These are phyloP conservation scores for Athalia rosae DNA, from an alignment of 2,888 invertebrate species.

Conservation along the genomic window DNA sequence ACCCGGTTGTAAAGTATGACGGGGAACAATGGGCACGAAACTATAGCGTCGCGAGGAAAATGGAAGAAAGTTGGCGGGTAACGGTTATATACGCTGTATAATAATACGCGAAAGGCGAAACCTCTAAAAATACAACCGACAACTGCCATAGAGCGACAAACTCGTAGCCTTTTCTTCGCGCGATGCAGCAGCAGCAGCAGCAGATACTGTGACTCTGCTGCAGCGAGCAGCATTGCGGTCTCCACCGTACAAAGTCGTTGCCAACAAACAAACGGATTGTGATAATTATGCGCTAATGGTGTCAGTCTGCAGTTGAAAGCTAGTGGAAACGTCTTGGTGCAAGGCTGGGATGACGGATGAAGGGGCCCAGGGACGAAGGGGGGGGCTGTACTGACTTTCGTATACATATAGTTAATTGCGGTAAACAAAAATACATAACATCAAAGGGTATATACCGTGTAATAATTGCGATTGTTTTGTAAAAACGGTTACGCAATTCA, in stretches of 20 bases:
- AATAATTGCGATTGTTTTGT: slow-evolving; percentile 1
- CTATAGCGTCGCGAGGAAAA: too few relatives aligned
- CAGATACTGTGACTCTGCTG: neutral
- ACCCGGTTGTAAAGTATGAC: too few relatives aligned
- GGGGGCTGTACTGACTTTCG: slow-evolving; percentile 8
- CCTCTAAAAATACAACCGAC: too few relatives aligned
- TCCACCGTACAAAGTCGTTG: slow-evolving; percentile 47
- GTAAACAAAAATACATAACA: slow-evolving; percentile 13
- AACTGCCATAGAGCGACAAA: too few relatives aligned
- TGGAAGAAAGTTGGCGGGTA: too few relatives aligned
- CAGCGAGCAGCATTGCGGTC: neutral
- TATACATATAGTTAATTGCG: neutral
- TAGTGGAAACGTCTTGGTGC: neutral
- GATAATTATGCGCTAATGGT: slow-evolving; percentile 36
- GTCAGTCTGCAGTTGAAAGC: slow-evolving; percentile 21
- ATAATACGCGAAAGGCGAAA: too few relatives aligned
- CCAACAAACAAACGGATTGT: slow-evolving; percentile 32
- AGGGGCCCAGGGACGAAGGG: too few relatives aligned
- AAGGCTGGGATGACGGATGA: neutral
- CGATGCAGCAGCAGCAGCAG: too few relatives aligned
- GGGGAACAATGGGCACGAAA: too few relatives aligned
- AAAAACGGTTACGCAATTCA: slow-evolving; percentile 6
- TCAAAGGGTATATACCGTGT: slow-evolving; percentile 2
- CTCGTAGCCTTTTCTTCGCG: too few relatives aligned
- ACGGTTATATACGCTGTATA: too few relatives aligned